Conservation (phyloP, 1,140 invertebrate genomes). For the Drosophila albomicans region DNA sequence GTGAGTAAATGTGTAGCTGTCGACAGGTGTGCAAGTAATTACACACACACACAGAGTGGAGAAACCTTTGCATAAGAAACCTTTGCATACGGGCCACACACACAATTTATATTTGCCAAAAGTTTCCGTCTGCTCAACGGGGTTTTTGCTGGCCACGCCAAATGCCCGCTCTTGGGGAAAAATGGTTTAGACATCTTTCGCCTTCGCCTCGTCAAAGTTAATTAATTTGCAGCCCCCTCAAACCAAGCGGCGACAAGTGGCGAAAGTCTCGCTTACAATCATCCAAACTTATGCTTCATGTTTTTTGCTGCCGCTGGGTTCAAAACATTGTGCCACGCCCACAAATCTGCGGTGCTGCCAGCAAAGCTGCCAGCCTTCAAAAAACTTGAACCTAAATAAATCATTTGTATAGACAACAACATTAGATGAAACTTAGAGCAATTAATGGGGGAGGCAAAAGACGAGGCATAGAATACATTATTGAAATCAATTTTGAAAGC, state of each 20-base stretch:
- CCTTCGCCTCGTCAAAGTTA: slow-evolving; percentile 76
- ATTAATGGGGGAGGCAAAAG: not conserved
- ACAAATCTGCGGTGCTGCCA: slow-evolving; percentile 20
- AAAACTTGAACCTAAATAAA: slow-evolving; percentile 31
- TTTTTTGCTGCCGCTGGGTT: not conserved
- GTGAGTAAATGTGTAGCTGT: slow-evolving; percentile 81
- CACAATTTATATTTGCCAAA: slow-evolving; percentile 83
- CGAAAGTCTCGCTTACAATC: slow-evolving; percentile 52
- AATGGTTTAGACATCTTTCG: slow-evolving; percentile 74
- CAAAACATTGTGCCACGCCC: slow-evolving; percentile 34
- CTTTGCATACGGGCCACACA: slow-evolving; percentile 66
- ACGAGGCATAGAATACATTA: not conserved
- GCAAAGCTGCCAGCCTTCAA: not conserved
- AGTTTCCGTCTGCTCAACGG: slow-evolving; percentile 50
- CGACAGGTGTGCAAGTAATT: slow-evolving; percentile 83
- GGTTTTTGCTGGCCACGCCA: not conserved
- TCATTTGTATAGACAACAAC: slow-evolving; percentile 29
- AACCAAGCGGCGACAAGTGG: slow-evolving; percentile 42
- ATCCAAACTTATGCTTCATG: slow-evolving; percentile 13
- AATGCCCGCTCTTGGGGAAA: slow-evolving; percentile 40
- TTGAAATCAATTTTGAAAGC: not conserved
- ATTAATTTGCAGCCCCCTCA: slow-evolving; percentile 70
- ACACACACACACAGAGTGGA: slow-evolving; percentile 68
- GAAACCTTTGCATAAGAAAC: slow-evolving; percentile 29
- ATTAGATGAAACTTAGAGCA: slow-evolving; percentile 1